Base-by-base conservation (phyloP, 1,140 invertebrate genomes). In the Hormaphis cornu region DNA sequence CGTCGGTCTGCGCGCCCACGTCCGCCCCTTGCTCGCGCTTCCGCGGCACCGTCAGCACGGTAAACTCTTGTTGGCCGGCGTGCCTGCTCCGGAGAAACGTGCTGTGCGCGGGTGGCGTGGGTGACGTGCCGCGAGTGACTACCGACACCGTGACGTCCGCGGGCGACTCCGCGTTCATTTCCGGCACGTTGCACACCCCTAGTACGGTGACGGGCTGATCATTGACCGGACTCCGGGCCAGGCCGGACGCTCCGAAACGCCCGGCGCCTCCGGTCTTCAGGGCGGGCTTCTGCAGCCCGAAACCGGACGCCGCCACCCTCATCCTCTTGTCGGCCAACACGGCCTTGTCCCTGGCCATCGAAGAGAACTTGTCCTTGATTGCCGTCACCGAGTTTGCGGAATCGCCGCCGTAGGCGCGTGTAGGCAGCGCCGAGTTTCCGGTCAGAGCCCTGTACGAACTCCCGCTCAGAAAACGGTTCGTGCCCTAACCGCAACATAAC, bases 51-150 rank as follows among this genome's bases (percentile, higher is more conserved):
- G 84, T 83, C 77, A 85, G 87, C 75, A 88, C 84, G 48, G 86
- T 80, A 24, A 83, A 82, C 75, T 87, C 86, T 8, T 86, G 85
- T 70, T 87, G 82, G 71, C 89, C 87, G 0, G 85, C 83, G 74
- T 87, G 80, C 71, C 86, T 82, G 10, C 81, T 83, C 73, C 86
- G 79, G 3, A 87, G 79, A 72, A 82, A 85, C 0, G 77, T 76
- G 9, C 83, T 84, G 16, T 83, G 83, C n/a, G 83, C 82, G 1
- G 87, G 86, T 2, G 86, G 83, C 0, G 85, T 87, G 1, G 89
- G 89, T 9, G 88, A 90, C 1, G 89, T 91, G 40, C 84, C 85
- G 72, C 89, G 80, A 0, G 86, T 89, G 0, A 88, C 79, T 20
- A 90, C 82, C 6, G 61, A 48, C 22, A 66, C 42, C 61, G 35